These are phyloP conservation scores for Lepus americanus DNA, from an alignment of 2,113 vertebrate genomes.

Conservation along the genomic window DNA sequence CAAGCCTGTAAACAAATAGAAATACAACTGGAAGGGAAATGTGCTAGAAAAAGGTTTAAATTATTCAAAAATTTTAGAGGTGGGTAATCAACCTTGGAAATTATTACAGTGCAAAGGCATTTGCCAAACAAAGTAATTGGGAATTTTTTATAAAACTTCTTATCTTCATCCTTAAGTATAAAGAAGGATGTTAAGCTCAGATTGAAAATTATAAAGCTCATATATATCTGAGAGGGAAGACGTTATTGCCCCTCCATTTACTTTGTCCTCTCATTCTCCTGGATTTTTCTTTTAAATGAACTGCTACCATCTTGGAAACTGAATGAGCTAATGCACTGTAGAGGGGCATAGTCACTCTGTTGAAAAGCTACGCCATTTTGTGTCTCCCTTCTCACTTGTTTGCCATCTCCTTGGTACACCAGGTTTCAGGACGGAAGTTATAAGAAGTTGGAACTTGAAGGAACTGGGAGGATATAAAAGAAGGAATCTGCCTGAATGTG, in stretches of 20 bases:
- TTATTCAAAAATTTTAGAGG: constrained; percentile 56
- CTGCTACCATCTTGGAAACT: neutral
- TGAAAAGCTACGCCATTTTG: neutral
- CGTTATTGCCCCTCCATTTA: neutral
- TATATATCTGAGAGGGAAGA: neutral
- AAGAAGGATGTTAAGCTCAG: neutral
- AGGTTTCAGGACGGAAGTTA: neutral
- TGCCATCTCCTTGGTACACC: neutral
- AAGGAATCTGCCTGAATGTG: neutral
- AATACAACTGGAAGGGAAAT: constrained; percentile 65
- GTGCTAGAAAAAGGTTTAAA: constrained; percentile 60
- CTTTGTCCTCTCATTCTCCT: neutral
- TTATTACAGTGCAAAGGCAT: constrained; percentile 29
- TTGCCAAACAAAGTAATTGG: neutral
- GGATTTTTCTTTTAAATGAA: neutral
- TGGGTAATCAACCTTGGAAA: constrained; percentile 74
- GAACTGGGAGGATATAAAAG: neutral
- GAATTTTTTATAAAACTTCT: constrained; percentile 2
- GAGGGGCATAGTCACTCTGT: rapidly evolving
- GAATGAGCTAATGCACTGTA: neutral
- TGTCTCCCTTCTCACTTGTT: neutral
- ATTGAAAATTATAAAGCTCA: neutral
- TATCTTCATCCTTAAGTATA: neutral
- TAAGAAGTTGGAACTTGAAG: neutral
- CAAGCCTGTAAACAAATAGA: constrained; percentile 62